Base-by-base conservation (phyloP, 2,113 vertebrate species). In the Tachysurus fulvidraco region DNA sequence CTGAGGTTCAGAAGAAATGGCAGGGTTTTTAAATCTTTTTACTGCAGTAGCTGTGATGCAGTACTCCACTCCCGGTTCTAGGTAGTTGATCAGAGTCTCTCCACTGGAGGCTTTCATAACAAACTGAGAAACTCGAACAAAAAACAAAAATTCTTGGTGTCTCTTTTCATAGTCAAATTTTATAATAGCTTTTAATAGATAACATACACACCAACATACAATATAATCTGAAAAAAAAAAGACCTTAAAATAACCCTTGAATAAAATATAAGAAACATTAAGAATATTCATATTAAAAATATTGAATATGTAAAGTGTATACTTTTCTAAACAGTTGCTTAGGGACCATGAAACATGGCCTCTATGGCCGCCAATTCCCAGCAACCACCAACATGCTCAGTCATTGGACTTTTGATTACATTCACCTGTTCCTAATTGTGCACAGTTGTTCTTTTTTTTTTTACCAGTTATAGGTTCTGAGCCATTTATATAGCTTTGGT, bases 21-120 rank as follows among this genome's bases (percentile, higher is more conserved):
- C 69, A 5, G 3, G 19, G 21, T 81, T 87, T 23, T 54, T 59
- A 30, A 65, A 52, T 21, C 50, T 64, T 28, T 64, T 36, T 16
- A 55, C 44, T 19, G 59, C 6, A n/a, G 36, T 16, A 23, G 23
- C 80, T 4, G 54, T 83, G 21, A 87, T 21, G 23, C 86, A 87
- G 59, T 87, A 87, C 28, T 87, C 80, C 30, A 14, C 80, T 46
- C 71, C 86, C 0, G 44, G 62, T 36, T 87, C 86, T 2, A 87
- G 59, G 44, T 87, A 87, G 50, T 87, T 83, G 25, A 87, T 87
- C n/a, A 64, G 8, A 65, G n/a, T 87, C 80, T 87, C 69, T 77
- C 86, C 86, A 55, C 62, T 65, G 17, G 67, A 64, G 41, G 86
- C 86, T 57, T 23, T 83, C 4, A 87, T n/a, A 65, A 5, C 21